phyloP scores from a whole-genome alignment of 2,113 vertebrate genomes.

The Morone saxatilis region DNA sequence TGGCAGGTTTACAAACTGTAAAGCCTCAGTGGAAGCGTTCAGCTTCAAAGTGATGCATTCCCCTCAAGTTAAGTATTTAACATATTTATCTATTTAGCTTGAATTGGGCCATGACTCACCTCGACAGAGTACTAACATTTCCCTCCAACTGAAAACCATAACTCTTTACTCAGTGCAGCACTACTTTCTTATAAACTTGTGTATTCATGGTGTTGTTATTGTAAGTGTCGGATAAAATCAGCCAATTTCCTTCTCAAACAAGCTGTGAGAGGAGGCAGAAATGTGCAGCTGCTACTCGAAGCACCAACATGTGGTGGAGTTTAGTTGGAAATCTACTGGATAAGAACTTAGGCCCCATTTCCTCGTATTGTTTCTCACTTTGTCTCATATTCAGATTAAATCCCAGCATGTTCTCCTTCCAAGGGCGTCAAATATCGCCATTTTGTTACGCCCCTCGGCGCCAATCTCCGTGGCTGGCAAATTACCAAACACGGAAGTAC shows the following conservation, averaged over 20 bases:
- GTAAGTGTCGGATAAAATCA: neutral
- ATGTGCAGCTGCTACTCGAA: neutral
- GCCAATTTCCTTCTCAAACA: slow-evolving; percentile 9
- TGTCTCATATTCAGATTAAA: neutral
- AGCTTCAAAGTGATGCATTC: neutral
- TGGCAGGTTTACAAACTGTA: no score
- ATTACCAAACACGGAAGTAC: no score
- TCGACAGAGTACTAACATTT: no score
- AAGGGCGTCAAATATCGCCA: no score
- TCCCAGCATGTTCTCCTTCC: no score
- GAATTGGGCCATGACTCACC: no score
- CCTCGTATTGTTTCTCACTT: neutral
- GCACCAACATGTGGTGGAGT: neutral
- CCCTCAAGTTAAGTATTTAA: no score
- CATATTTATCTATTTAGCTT: no score
- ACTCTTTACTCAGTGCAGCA: neutral
- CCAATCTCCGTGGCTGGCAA: no score
- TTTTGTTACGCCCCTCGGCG: no score
- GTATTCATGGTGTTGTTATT: neutral
- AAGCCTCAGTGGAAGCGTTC: neutral
- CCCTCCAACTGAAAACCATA: no score
- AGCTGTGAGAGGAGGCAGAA: neutral
- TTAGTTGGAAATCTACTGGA: neutral
- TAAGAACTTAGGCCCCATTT: neutral
- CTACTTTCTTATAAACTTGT: neutral